phyloP scores from a whole-genome alignment of 2,797 vertebrate genomes.

The Pseudopleuronectes americanus region DNA sequence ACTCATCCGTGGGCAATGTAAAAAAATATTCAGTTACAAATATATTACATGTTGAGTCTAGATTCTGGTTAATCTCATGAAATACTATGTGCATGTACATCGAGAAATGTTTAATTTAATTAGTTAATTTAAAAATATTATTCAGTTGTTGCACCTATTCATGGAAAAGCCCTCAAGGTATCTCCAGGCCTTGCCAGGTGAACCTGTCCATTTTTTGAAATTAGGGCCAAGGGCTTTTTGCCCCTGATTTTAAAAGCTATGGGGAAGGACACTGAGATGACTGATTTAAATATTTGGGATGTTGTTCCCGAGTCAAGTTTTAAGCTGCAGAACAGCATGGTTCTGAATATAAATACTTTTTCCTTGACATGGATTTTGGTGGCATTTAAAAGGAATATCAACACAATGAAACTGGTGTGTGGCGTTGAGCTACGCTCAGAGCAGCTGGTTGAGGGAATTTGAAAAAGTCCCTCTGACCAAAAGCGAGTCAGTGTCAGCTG shows the following conservation, averaged over 20 bases:
- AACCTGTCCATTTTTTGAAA: constrained; percentile 50
- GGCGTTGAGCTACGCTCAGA: constrained; percentile 9
- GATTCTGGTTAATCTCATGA: not conserved
- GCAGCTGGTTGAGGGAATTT: too few species aligned
- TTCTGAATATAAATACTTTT: constrained; percentile 43
- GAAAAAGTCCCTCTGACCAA: too few species aligned
- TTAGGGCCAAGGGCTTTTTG: constrained; percentile 49
- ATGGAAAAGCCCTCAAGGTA: constrained; percentile 49
- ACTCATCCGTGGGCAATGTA: not conserved
- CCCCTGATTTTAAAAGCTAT: constrained; percentile 45
- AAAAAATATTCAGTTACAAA: constrained; percentile 3
- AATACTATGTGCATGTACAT: not conserved
- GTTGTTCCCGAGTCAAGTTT: constrained; percentile 33
- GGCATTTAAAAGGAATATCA: constrained; percentile 37
- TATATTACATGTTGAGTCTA: not conserved
- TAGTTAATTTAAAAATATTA: constrained; percentile 38
- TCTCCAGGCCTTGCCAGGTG: constrained; percentile 45
- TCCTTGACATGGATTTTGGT: constrained; percentile 46
- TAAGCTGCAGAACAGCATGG: constrained; percentile 18
- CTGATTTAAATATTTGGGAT: constrained; percentile 57
- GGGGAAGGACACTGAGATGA: constrained; percentile 43
- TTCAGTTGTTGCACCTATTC: constrained; percentile 28
- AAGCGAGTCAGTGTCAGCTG: too few species aligned
- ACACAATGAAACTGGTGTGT: constrained; percentile 33
- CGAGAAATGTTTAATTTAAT: constrained; percentile 24